Evolutionary conservation across 2,797 vertebrate species (phyloP).

Genomic region (Micromesistius poutassou): DNA sequence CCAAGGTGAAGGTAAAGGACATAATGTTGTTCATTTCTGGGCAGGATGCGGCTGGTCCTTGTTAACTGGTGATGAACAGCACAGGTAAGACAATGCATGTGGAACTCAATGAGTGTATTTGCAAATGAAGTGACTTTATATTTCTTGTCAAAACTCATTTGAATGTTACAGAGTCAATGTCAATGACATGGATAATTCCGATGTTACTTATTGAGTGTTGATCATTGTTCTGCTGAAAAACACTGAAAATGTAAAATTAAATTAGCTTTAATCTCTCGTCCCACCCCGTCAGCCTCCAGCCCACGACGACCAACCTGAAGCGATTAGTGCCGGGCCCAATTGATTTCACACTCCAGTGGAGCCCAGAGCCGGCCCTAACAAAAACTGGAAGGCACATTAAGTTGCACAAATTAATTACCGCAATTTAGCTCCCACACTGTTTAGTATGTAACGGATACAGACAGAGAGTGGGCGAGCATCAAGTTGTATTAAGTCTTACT

Average conservation of each 20-base stretch:
- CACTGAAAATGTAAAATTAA: slow-evolving; percentile 33
- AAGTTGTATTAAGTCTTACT: background rate
- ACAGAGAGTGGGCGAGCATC: background rate
- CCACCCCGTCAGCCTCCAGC: slow-evolving; percentile 33
- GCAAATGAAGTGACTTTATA: background rate
- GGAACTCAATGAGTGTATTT: background rate
- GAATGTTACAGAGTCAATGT: background rate
- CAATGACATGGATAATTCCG: background rate
- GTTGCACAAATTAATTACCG: slow-evolving; percentile 59
- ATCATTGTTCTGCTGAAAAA: background rate
- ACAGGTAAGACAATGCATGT: background rate
- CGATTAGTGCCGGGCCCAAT: slow-evolving; percentile 56
- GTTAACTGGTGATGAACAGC: no score
- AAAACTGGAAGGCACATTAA: slow-evolving; percentile 51
- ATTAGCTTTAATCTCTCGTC: slow-evolving; percentile 42
- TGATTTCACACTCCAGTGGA: slow-evolving; percentile 61
- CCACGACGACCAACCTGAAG: slow-evolving; percentile 47
- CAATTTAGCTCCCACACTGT: slow-evolving; percentile 56
- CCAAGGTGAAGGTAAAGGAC: no score
- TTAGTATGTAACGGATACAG: slow-evolving; percentile 29
- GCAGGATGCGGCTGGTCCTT: no score
- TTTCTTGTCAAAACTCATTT: background rate
- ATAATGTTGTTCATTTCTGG: no score
- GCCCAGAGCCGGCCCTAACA: slow-evolving; percentile 44
- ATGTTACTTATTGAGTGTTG: background rate